Conservation (phyloP, 2,888 invertebrate species). For the Zelleria hepariella region DNA sequence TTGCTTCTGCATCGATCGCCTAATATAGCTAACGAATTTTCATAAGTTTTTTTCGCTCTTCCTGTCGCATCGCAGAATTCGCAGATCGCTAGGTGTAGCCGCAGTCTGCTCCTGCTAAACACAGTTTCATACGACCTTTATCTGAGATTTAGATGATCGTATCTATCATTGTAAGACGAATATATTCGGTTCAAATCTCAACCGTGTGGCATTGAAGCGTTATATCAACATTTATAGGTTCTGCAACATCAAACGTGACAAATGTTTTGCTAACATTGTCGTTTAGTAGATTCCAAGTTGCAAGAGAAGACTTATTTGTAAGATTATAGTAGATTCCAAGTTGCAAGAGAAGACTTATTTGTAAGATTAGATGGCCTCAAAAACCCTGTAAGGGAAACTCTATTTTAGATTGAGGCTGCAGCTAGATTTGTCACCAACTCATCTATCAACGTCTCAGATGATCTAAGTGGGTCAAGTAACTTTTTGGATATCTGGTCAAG, state of each 20-base stretch:
- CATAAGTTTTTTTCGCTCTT: too few relatives aligned
- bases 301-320: neutral
- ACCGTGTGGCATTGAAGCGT: too few relatives aligned
- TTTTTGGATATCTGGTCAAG: neutral
- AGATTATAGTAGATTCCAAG: neutral
- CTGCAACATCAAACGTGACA: neutral
- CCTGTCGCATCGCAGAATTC: too few relatives aligned
- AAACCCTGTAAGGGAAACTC: constrained; percentile 18
- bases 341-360: neutral
- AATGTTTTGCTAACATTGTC: neutral
- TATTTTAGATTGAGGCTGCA: constrained; percentile 1
- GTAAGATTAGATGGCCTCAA: neutral
- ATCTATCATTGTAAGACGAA: neutral
- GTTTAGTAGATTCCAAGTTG: neutral
- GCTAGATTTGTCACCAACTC: neutral
- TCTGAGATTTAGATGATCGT: constrained; percentile 22
- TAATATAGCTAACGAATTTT: too few relatives aligned
- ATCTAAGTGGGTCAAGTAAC: neutral
- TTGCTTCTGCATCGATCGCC: too few relatives aligned
- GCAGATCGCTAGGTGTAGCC: too few relatives aligned
- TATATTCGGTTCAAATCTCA: too few relatives aligned
- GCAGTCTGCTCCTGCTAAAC: too few relatives aligned
- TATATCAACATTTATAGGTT: neutral
- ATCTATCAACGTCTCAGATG: neutral
- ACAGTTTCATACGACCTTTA: constrained; percentile 42